phyloP scores from a whole-genome alignment of 1,140 invertebrate genomes.

The Macrostomum lignano region DNA sequence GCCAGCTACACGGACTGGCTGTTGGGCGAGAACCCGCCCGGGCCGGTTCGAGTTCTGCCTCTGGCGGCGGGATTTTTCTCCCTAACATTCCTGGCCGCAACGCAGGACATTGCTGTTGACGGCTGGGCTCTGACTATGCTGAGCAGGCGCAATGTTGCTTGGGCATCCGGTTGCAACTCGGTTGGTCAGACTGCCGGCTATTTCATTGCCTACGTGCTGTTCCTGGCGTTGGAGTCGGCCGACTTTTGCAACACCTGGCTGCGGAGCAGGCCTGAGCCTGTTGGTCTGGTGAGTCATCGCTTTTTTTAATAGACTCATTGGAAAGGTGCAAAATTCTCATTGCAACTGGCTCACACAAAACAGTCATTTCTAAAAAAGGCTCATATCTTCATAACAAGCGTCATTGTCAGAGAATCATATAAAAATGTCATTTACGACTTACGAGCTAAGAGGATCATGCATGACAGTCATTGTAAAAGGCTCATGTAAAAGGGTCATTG shows the following conservation, averaged over 20 bases:
- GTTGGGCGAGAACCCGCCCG: constrained; percentile 33
- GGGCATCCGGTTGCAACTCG: constrained; percentile 90
- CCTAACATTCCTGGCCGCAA: constrained; percentile 79
- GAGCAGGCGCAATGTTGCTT: constrained; percentile 60
- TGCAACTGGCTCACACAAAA: too few relatives aligned
- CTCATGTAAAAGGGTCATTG: too few relatives aligned
- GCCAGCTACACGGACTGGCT: constrained; percentile 11
- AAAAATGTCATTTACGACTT: too few relatives aligned
- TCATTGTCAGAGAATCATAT: too few relatives aligned
- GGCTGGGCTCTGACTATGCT: constrained; percentile 98
- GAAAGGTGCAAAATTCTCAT: too few relatives aligned
- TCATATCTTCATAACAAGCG: too few relatives aligned
- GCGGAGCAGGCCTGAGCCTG: constrained; percentile 37
- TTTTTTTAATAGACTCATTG: too few relatives aligned
- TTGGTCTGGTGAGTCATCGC: constrained; percentile 57
- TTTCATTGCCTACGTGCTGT: constrained; percentile 82
- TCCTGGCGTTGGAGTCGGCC: constrained; percentile 78
- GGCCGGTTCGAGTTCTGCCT: constrained; percentile 43
- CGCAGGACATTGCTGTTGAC: constrained; percentile 96
- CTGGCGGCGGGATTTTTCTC: constrained; percentile 61
- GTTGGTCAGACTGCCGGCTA: constrained; percentile 91
- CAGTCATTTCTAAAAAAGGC: too few relatives aligned
- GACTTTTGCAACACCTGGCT: constrained; percentile 83
- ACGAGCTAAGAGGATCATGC: too few relatives aligned
- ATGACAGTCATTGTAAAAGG: too few relatives aligned